Conservation (phyloP, 2,797 vertebrate genomes). For the Amphiprion clarkii region DNA sequence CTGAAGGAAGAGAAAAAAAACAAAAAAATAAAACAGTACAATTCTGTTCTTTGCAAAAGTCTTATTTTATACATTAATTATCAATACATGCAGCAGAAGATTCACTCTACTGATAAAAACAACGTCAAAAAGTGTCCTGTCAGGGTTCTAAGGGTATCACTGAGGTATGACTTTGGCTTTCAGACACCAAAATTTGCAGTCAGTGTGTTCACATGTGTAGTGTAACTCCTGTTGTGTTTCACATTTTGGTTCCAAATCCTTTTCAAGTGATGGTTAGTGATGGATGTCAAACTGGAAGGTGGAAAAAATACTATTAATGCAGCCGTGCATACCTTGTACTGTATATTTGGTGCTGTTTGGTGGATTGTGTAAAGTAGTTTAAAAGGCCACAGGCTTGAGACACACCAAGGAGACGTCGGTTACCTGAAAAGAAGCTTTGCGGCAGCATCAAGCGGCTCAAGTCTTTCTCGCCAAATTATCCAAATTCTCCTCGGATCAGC, state of each 20-base stretch:
- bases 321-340: constrained; percentile 60
- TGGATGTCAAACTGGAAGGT: constrained; percentile 60
- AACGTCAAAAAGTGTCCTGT: constrained; percentile 42
- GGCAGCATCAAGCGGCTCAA: constrained; percentile 33
- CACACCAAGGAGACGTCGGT: constrained; percentile 70
- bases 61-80: constrained; percentile 36
- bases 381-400: constrained; percentile 58
- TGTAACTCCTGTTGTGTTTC: constrained; percentile 68
- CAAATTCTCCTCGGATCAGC: constrained; percentile 34
- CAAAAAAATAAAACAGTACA: not conserved
- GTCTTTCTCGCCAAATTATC: constrained; percentile 31
- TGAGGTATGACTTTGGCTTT: constrained; percentile 56
- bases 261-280: constrained; percentile 58
- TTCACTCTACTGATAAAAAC: constrained; percentile 18
- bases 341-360: constrained; percentile 73
- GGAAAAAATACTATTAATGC: constrained; percentile 30
- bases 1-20: constrained; percentile 3
- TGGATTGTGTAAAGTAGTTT: constrained; percentile 74
- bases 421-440: constrained; percentile 54
- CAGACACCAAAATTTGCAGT: constrained; percentile 58
- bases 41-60: constrained; percentile 27
- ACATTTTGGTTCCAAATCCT: constrained; percentile 53
- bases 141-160: constrained; percentile 58
- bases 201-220: constrained; percentile 54
- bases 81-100: constrained; percentile 16